phyloP scores from a whole-genome alignment of 2,888 invertebrate species.

The Chymomyza caudatula region DNA sequence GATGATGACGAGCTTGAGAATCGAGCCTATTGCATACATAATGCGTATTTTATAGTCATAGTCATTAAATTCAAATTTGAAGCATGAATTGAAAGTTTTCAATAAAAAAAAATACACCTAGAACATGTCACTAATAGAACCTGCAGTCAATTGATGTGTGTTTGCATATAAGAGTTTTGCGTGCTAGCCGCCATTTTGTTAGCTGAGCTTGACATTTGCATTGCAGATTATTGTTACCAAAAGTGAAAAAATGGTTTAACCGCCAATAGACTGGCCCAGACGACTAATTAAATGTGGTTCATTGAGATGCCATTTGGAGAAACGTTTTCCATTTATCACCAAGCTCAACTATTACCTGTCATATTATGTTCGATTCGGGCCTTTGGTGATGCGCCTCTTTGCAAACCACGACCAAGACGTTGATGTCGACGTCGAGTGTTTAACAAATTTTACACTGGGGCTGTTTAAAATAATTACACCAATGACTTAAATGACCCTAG shows the following conservation, averaged over 20 bases:
- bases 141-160: constrained; percentile 4
- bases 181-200: background rate
- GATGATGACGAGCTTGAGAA: background rate
- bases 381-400: constrained; percentile 40
- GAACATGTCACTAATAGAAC: constrained; percentile 5
- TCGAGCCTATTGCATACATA: background rate
- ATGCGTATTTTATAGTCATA: constrained; percentile 41
- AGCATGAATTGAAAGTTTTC: constrained; percentile 44
- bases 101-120: background rate
- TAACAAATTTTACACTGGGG: constrained; percentile 70
- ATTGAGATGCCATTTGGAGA: constrained; percentile 52
- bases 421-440: constrained; percentile 53
- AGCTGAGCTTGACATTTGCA: background rate
- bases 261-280: constrained; percentile 12
- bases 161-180: background rate
- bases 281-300: constrained; percentile 66
- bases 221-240: background rate
- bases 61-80: constrained; percentile 45
- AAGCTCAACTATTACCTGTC: constrained; percentile 71
- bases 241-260: background rate
- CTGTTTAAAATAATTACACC: constrained; percentile 73
- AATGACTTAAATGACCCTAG: constrained; percentile 64
- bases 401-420: background rate
- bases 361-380: constrained; percentile 71
- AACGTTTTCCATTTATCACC: constrained; percentile 70